These are phyloP conservation scores for Dicrurus megarhynchus DNA, from an alignment of 2,113 vertebrate species.

Conservation along the genomic window DNA sequence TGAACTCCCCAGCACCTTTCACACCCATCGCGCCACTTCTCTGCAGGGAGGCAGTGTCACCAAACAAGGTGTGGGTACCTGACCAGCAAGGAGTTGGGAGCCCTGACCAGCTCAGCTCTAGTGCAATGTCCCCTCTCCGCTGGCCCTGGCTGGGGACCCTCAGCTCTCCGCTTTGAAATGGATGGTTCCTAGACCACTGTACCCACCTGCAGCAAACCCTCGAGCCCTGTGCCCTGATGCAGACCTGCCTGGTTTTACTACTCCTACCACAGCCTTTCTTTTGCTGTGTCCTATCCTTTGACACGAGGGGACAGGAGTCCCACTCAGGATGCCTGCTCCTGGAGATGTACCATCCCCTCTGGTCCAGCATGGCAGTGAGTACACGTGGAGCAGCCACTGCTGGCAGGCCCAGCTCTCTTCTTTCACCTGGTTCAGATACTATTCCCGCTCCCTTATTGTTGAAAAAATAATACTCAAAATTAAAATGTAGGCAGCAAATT, in stretches of 20 bases:
- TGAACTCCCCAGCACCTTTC: neutral
- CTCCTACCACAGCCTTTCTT: neutral
- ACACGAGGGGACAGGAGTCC: neutral
- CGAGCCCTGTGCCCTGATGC: neutral
- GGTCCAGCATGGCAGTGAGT: neutral
- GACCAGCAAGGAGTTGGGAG: neutral
- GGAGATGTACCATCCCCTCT: neutral
- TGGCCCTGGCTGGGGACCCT: neutral
- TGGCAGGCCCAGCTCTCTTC: neutral
- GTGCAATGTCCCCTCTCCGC: accelerated
- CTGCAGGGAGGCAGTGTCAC: neutral
- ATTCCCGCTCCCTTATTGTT: constrained; percentile 52
- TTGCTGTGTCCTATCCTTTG: neutral
- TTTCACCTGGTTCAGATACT: constrained; percentile 23
- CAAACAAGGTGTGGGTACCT: accelerated
- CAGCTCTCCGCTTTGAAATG: neutral
- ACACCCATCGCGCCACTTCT: neutral
- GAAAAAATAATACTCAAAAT: constrained; percentile 50
- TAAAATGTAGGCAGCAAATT: constrained; percentile 57
- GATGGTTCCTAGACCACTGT: neutral
- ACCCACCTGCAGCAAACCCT: neutral
- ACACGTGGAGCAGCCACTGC: neutral
- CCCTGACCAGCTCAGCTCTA: accelerated
- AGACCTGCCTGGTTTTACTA: neutral
- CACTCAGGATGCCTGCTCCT: neutral